Percentiles rank a stretch among this genome's conserved stretches.
These are phyloP conservation scores for Zootermopsis nevadensis DNA, from an alignment of 2,888 invertebrate genomes.

Conservation along the genomic window DNA sequence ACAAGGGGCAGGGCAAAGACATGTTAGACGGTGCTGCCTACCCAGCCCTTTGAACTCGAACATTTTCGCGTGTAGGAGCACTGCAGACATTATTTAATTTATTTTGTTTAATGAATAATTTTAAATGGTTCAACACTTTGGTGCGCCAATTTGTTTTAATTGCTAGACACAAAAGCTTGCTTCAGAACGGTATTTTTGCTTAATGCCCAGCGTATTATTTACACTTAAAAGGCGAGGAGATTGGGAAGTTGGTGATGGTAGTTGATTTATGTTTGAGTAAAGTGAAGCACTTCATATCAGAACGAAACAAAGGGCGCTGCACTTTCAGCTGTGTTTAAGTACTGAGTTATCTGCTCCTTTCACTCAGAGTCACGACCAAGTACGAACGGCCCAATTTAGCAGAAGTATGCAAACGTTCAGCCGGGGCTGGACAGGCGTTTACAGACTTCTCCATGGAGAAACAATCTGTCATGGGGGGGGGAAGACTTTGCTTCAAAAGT, in stretches of 20 bases:
- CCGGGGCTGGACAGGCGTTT: constrained; percentile 33
- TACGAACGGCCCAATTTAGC: background rate
- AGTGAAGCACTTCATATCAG: constrained; percentile 46
- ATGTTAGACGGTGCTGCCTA: background rate
- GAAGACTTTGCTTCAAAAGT: background rate
- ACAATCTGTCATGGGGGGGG: background rate
- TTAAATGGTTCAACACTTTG: too few relatives aligned
- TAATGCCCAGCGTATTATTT: background rate
- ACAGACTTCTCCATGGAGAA: constrained; percentile 15
- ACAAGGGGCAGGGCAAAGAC: background rate
- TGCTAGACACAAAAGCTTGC: background rate
- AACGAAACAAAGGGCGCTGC: background rate
- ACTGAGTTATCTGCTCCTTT: background rate
- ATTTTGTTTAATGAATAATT: background rate
- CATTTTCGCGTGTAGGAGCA: background rate
- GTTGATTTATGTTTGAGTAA: constrained; percentile 8
- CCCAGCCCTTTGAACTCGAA: constrained; percentile 2
- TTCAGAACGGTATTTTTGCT: background rate
- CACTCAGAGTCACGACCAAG: background rate
- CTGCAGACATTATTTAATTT: background rate
- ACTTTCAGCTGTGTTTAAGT: background rate
- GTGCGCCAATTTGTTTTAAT: background rate
- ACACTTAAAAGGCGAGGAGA: background rate
- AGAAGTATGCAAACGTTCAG: constrained; percentile 29
- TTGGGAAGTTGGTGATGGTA: background rate